Conservation (phyloP, 2,113 vertebrate genomes). For the Brachyistius frenatus region DNA sequence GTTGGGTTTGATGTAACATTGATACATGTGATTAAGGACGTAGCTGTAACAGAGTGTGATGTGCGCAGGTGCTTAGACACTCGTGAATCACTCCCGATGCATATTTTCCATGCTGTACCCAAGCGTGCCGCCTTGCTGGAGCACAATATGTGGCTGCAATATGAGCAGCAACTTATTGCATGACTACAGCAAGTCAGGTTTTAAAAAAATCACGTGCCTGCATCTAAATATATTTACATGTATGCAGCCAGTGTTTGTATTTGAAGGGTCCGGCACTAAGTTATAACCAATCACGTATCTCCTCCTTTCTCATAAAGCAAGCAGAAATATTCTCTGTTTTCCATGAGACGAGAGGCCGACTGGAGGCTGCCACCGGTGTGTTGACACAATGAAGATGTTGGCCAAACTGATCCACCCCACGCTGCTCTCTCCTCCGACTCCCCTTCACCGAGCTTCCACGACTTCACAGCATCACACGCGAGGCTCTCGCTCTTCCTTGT, state of each 20-base stretch:
- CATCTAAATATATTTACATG: slow-evolving; percentile 10
- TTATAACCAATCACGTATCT: background rate
- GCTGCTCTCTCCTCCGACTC: background rate
- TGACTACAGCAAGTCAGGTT: background rate
- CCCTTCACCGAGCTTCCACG: background rate
- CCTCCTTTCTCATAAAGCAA: background rate
- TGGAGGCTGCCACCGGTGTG: background rate
- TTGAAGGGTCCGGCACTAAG: background rate
- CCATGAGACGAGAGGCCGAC: background rate
- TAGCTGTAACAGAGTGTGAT: background rate
- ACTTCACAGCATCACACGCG: background rate
- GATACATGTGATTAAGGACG: background rate
- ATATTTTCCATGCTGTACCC: slow-evolving; percentile 13
- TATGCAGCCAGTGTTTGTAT: slow-evolving; percentile 4
- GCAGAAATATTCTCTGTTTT: background rate
- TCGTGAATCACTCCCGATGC: slow-evolving; percentile 1
- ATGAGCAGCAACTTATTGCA: slow-evolving; percentile 26
- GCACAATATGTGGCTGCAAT: slow-evolving; percentile 14
- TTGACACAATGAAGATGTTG: background rate
- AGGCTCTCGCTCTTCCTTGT: background rate
- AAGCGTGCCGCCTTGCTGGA: background rate
- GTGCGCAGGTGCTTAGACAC: background rate
- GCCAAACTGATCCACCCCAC: background rate
- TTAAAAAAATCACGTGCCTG: slow-evolving; percentile 2
- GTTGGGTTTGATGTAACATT: background rate